phyloP scores from a whole-genome alignment of 1,140 invertebrate species.

The Drosophila aff. region DNA sequence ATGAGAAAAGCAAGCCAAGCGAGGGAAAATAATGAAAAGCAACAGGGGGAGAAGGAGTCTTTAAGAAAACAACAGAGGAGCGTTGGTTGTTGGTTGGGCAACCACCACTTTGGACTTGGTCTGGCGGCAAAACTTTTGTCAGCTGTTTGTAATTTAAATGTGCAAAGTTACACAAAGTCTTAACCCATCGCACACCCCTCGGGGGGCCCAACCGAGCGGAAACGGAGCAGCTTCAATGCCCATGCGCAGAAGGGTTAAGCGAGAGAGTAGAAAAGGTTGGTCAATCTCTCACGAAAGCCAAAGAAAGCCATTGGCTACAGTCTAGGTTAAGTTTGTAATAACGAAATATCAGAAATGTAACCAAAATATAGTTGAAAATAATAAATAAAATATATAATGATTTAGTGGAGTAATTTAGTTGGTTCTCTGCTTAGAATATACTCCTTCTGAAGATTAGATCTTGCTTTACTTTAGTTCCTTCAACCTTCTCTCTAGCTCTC shows the following conservation, averaged over 20 bases:
- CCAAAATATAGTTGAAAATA: too few relatives aligned
- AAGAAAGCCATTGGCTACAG: conserved; percentile 32
- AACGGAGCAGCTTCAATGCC: conserved; percentile 78
- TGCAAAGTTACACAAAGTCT: conserved; percentile 69
- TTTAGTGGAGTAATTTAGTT: neutral
- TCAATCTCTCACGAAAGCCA: conserved; percentile 41
- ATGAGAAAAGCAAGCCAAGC: conserved; percentile 76
- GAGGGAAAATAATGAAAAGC: conserved; percentile 50
- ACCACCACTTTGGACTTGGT: conserved; percentile 37
- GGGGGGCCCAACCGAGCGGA: conserved; percentile 61
- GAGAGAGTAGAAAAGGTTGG: conserved; percentile 28
- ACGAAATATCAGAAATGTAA: too few relatives aligned
- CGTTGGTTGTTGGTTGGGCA: conserved; percentile 40
- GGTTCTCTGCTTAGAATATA: too few relatives aligned
- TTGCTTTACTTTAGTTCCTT: neutral
- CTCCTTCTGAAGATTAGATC: too few relatives aligned
- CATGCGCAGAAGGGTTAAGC: conserved; percentile 57
- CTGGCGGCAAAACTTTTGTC: conserved; percentile 72
- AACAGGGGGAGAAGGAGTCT: neutral
- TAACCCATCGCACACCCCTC: conserved; percentile 19
- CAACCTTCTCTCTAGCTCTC: neutral
- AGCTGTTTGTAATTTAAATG: conserved; percentile 82
- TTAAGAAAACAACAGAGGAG: neutral
- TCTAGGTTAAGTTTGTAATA: neutral
- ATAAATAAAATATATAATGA: neutral